phyloP scores from a whole-genome alignment of 2,113 vertebrate genomes.

The Accipiter cooperii region DNA sequence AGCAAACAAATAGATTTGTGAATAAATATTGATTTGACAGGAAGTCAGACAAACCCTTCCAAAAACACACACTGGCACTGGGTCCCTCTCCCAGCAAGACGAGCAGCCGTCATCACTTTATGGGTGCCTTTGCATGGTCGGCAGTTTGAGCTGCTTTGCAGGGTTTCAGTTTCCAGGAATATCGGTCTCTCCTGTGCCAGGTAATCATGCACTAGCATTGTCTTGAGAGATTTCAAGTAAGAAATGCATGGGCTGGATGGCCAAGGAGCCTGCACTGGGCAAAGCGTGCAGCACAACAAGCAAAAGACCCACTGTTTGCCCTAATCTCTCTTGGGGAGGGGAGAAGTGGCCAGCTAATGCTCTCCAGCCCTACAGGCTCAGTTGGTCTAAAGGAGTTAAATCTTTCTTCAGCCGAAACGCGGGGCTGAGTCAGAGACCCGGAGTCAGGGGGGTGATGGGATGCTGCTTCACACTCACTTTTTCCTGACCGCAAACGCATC shows the following conservation, averaged over 20 bases:
- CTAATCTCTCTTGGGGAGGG: rapidly evolving
- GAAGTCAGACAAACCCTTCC: slow-evolving; percentile 27
- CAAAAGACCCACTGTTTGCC: neutral
- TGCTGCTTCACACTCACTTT: neutral
- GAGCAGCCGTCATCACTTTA: neutral
- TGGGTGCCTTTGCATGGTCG: neutral
- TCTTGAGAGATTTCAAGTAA: neutral
- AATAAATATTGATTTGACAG: slow-evolving; percentile 67
- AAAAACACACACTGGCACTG: neutral
- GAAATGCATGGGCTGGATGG: rapidly evolving
- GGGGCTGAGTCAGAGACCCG: neutral
- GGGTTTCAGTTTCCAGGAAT: neutral
- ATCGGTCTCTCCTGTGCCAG: neutral
- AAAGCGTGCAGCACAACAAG: rapidly evolving
- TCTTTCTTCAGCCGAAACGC: neutral
- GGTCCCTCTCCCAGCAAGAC: neutral
- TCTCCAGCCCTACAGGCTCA: neutral
- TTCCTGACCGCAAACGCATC: slow-evolving; percentile 7
- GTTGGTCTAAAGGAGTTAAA: neutral
- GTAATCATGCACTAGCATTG: rapidly evolving
- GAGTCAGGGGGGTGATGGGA: neutral
- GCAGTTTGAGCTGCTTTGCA: neutral
- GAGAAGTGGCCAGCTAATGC: neutral
- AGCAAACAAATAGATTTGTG: slow-evolving; percentile 59
- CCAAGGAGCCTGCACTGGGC: neutral